phyloP scores from a whole-genome alignment of 2,113 vertebrate species.

The Cariama cristata region DNA sequence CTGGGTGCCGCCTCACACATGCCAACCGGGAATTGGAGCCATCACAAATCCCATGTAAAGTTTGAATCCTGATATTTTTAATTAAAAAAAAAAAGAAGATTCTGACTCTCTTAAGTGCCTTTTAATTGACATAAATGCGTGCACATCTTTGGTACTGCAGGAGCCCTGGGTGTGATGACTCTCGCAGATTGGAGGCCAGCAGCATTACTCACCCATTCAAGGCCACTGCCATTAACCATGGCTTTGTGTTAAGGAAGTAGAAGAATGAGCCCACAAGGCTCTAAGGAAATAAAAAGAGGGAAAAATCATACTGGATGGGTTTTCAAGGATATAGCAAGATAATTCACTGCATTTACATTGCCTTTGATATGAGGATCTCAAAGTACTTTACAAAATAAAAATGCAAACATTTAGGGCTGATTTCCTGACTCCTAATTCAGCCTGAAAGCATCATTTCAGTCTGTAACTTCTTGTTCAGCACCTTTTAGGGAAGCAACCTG shows the following conservation, averaged over 20 bases:
- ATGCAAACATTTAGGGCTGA: accelerated
- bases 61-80: constrained; percentile 52
- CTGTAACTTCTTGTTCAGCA: not conserved
- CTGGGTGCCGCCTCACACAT: constrained; percentile 15
- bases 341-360: not conserved
- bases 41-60: constrained; percentile 50
- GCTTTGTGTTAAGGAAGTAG: not conserved
- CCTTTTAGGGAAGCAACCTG: not conserved
- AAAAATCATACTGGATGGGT: not conserved
- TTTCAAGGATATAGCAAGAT: not conserved
- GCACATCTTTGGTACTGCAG: not conserved
- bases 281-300: not conserved
- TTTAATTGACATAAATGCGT: not conserved
- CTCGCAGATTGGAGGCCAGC: not conserved
- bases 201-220: not conserved
- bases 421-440: not conserved
- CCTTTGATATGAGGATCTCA: not conserved
- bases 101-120: constrained; percentile 8
- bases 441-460: not conserved
- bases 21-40: constrained; percentile 33
- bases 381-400: not conserved
- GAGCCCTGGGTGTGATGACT: not conserved
- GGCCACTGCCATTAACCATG: not conserved
- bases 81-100: not conserved
- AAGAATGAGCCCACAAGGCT: not conserved